Evolutionary conservation across 2,888 invertebrate genomes (phyloP).

Genomic region (Acleris holmiana): DNA sequence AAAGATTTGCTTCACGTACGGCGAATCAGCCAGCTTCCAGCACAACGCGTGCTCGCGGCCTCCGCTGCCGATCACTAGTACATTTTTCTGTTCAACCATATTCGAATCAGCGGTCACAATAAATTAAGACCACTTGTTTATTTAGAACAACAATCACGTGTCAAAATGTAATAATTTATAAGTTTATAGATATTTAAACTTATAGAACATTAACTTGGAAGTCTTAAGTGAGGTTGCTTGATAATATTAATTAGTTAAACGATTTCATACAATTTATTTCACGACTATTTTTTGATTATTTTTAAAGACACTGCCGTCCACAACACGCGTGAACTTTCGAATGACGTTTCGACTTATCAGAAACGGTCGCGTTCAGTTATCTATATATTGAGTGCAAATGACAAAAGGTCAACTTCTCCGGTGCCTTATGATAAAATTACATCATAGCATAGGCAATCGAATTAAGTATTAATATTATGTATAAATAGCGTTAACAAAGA

Average conservation of each 20-base stretch:
- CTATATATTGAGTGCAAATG: constrained; percentile 41
- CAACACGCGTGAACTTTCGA: constrained; percentile 67
- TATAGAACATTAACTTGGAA: neutral
- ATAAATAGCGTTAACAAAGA: constrained; percentile 24
- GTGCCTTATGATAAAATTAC: constrained; percentile 42
- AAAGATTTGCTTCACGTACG: constrained; percentile 88
- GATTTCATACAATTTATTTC: constrained; percentile 31
- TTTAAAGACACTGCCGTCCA: constrained; percentile 48
- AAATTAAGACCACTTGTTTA: constrained; percentile 33
- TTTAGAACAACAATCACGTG: constrained; percentile 48
- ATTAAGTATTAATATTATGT: constrained; percentile 24
- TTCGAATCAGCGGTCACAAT: constrained; percentile 32
- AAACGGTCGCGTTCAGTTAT: constrained; percentile 41
- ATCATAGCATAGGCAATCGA: constrained; percentile 38
- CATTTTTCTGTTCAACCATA: constrained; percentile 75
- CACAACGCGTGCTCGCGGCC: constrained; percentile 98
- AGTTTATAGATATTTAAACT: neutral
- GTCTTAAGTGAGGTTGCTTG: neutral
- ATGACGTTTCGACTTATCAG: constrained; percentile 51
- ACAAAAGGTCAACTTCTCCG: constrained; percentile 47
- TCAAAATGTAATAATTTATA: constrained; percentile 35
- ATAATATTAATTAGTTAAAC: neutral
- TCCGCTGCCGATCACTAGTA: constrained; percentile 95
- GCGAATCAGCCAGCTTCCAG: constrained; percentile 95
- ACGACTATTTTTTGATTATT: constrained; percentile 36